phyloP scores from a whole-genome alignment of 2,113 vertebrate species.

The Hippocampus barbouri region DNA sequence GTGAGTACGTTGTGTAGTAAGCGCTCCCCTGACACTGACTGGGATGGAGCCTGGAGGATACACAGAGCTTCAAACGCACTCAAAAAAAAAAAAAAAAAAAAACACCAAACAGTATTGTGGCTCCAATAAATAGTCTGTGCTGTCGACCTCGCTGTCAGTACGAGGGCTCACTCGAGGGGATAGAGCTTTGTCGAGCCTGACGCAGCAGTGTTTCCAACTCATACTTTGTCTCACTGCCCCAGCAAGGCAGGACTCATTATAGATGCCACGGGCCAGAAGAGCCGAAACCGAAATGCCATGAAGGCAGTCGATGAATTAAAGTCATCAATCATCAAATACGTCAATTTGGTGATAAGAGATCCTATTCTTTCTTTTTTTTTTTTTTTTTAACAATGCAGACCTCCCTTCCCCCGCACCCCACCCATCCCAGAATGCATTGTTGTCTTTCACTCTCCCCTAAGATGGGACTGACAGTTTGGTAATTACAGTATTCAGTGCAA shows the following conservation, averaged over 20 bases:
- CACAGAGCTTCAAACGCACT: conserved; percentile 19
- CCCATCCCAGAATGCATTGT: conserved; percentile 39
- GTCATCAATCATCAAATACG: conserved; percentile 46
- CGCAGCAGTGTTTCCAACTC: conserved; percentile 33
- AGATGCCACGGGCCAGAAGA: conserved; percentile 38
- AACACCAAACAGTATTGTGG: conserved; percentile 32
- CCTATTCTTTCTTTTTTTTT: conserved; percentile 46
- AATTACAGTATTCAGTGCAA: conserved; percentile 57
- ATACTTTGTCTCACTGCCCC: conserved; percentile 50
- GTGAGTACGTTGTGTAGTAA: conserved; percentile 47
- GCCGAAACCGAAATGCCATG: conserved; percentile 52
- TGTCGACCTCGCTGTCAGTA: conserved; percentile 45
- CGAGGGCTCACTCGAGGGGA: conserved; percentile 50
- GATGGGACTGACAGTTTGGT: conserved; percentile 58
- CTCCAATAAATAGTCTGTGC: conserved; percentile 41
- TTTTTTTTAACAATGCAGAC: conserved; percentile 13
- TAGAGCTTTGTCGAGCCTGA: conserved; percentile 29
- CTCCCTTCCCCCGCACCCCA: neutral
- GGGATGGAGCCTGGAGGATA: conserved; percentile 34
- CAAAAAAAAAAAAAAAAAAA: conserved; percentile 10
- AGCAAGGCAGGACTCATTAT: conserved; percentile 46
- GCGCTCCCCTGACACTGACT: conserved; percentile 24
- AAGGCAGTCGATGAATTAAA: conserved; percentile 25
- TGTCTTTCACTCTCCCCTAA: conserved; percentile 38
- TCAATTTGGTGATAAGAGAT: conserved; percentile 45